Conservation (phyloP, 1,140 invertebrate genomes). For the Solenopsis fugax region DNA sequence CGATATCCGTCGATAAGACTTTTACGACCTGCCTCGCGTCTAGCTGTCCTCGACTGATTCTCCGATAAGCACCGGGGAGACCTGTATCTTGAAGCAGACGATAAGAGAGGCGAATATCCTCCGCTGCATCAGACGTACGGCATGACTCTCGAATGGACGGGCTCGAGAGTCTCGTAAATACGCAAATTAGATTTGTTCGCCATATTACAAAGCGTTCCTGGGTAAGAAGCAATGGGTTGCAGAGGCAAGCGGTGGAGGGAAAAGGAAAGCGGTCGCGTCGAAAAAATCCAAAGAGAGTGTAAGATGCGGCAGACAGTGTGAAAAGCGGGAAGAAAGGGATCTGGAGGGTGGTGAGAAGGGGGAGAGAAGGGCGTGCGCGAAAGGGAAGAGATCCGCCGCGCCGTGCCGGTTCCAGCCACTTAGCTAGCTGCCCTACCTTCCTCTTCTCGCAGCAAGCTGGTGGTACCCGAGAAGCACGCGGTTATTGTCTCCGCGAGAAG, state of each 20-base stretch:
- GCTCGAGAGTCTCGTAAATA: slow-evolving; percentile 70
- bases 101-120: slow-evolving; percentile 32
- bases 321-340: slow-evolving; percentile 38
- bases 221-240: background rate
- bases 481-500: slow-evolving; percentile 80
- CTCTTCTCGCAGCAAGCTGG: background rate
- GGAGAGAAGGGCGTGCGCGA: slow-evolving; percentile 7
- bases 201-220: slow-evolving; percentile 66
- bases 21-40: slow-evolving; percentile 22
- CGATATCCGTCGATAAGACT: slow-evolving; percentile 49
- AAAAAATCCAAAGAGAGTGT: slow-evolving; percentile 33
- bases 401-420: slow-evolving; percentile 74
- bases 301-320: slow-evolving; percentile 30
- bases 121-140: background rate
- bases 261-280: background rate
- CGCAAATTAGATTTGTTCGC: slow-evolving; percentile 75
- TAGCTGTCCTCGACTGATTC: slow-evolving; percentile 18
- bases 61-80: slow-evolving; percentile 19
- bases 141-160: slow-evolving; percentile 19
- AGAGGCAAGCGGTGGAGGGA: background rate
- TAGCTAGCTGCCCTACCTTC: slow-evolving; percentile 50
- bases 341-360: background rate
- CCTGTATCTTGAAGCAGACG: slow-evolving; percentile 1
- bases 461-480: slow-evolving; percentile 55
- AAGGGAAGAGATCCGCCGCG: slow-evolving; percentile 56